Evolutionary conservation across 2,888 invertebrate species (phyloP), one percentile per base, ranked within the genome.

Genomic region (Geophilus truncorum): DNA sequence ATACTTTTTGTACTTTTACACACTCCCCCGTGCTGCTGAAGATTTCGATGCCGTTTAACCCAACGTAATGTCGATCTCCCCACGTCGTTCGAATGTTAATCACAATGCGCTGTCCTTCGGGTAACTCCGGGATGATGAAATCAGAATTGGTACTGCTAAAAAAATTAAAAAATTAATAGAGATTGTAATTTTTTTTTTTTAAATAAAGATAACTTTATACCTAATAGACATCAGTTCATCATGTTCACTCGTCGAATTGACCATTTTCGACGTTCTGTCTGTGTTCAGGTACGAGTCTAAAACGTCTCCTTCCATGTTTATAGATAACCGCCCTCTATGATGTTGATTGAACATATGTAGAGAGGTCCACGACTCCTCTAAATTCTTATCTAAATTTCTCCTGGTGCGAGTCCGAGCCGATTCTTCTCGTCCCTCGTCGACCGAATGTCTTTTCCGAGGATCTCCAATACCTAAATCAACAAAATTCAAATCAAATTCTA

Each of bases 61-160:
- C 94, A 15, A 94, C 92, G 84, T 92, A 91, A 86, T 93, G 91
- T 83, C 91, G 90, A 85, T 94, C 94, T 9, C 94, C 94, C 94
- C 94, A 94, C 34, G 93, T 93, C 21, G 90, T 90, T 81, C 90
- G 87, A 83, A 94, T 92, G 86, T 92, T 91, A 80, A 94, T 88
- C 83, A 90, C 89, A 84, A 94, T 85, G 80, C 90, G 86, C 84
- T 89, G 88, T n/a, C 94, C 94, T 82, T 87, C 87, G 0, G 94
- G 94, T 83, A 93, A 87, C 86, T 93, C 92, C 0, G 94, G 94
- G 82, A 94, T 93, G 57, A 92, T 88, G 86, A 94, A 93, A 45
- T 80, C 80, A 1, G 80, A 80, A 51, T 40, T 40, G 25, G 75
- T 80, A 40, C 76, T 80, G 36, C 80, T 80, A 34, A 23, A 32